phyloP scores from a whole-genome alignment of 2,113 vertebrate genomes.

The Labrus mixtus region DNA sequence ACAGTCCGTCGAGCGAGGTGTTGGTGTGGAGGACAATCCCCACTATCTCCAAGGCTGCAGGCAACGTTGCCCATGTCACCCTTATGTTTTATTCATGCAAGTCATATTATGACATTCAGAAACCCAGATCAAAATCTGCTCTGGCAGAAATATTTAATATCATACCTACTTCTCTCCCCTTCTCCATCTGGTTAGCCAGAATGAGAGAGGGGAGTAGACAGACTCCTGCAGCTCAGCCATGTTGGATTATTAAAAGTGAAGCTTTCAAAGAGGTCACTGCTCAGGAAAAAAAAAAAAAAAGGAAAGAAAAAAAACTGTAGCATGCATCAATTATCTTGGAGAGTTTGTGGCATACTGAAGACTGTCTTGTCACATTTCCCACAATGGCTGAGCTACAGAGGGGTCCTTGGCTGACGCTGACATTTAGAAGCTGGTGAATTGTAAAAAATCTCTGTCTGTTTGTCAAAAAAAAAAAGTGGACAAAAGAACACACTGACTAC shows the following conservation, averaged over 20 bases:
- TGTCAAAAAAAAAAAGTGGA: conserved; percentile 72
- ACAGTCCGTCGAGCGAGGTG: conserved; percentile 53
- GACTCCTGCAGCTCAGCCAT: conserved; percentile 69
- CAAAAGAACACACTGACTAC: conserved; percentile 72
- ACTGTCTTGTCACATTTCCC: conserved; percentile 79
- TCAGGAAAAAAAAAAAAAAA: conserved; percentile 46
- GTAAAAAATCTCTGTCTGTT: conserved; percentile 73
- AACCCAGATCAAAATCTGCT: conserved; percentile 80
- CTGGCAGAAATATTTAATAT: conserved; percentile 82
- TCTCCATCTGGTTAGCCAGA: conserved; percentile 76
- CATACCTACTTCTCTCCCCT: conserved; percentile 74
- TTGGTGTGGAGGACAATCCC: conserved; percentile 67
- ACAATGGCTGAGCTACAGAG: conserved; percentile 67
- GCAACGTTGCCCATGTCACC: conserved; percentile 75
- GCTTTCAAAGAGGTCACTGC: conserved; percentile 81
- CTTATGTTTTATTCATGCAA: conserved; percentile 80
- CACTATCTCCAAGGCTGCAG: conserved; percentile 76
- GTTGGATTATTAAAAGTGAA: conserved; percentile 82
- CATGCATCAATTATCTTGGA: conserved; percentile 81
- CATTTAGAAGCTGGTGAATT: conserved; percentile 82
- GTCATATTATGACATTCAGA: conserved; percentile 78
- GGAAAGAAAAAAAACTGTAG: conserved; percentile 52
- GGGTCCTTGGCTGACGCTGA: conserved; percentile 75
- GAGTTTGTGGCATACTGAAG: conserved; percentile 71
- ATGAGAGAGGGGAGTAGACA: conserved; percentile 62